Base-by-base conservation (phyloP, 2,797 vertebrate genomes). In the Xyrichtys novacula region DNA sequence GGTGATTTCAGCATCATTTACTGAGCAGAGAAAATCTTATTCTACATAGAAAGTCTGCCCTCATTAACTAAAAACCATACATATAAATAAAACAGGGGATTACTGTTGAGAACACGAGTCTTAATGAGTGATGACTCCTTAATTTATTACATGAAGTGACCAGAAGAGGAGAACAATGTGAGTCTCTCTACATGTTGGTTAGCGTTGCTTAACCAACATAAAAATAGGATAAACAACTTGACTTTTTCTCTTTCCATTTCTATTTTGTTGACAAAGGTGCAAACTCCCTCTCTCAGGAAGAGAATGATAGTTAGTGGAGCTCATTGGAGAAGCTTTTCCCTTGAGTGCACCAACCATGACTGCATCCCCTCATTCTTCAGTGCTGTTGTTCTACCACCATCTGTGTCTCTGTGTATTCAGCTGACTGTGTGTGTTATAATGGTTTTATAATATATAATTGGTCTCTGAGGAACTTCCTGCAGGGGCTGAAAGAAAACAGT, bases 381-480 rank as follows among this genome's bases (percentile, higher is more conserved):
- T 34, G 25, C 38, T 54, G 29, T 4, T 69, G 54, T 65, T 25
- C 42, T 15, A 23, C 16, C 14, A 25, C 23, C 44, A 46, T 46
- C 44, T 46, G 44, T 16, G 5, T 46, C 14, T 44, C 11, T 7
- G 22, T 29, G 22, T 22, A 40, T 54, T 31, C 29, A 49, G 56
- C 71, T 40, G 56, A 48, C 25, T 25, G 40, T 67, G 63, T 38
- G 25, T 50, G 43, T 60, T 64, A 40, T 56, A 28, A 11, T 34
- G 7, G 25, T 46, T n/a, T n/a, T 25, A n/a, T 1, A 25, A 34
- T 3, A 34, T 29, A 23, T 71, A 67, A 68, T 59, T 64, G 48
- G 47, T 48, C 64, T 56, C 58, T 1, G 6, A 28, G 53, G 68
- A 57, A 26, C 15, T 22, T 40, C 19, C 7, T 43, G 50, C 38